Evolutionary conservation across 2,888 invertebrate species (phyloP).

Genomic region (Osedax frankpressi): DNA sequence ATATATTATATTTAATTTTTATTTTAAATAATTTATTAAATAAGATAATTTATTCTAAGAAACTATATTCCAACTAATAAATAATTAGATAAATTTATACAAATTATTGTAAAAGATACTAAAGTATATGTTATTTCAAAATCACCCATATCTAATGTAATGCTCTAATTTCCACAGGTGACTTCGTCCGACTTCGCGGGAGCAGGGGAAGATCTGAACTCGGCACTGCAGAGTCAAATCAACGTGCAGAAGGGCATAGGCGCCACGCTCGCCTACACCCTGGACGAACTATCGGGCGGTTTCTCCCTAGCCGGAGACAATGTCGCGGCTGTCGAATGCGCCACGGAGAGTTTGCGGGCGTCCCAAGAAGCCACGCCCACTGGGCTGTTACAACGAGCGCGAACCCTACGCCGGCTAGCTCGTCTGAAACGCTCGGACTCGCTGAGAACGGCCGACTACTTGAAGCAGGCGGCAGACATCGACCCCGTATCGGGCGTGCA

Average conservation of each 20-base stretch:
- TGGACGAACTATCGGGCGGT: not conserved
- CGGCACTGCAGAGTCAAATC: not conserved
- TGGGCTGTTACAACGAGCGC: not conserved
- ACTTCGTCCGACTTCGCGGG: not conserved
- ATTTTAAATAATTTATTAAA: too few species aligned
- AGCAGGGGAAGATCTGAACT: not conserved
- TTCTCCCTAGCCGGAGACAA: not conserved
- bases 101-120: too few species aligned
- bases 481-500: not conserved
- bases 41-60: too few species aligned
- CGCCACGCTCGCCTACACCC: not conserved
- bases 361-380: not conserved
- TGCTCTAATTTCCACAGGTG: not conserved
- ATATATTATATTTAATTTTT: too few species aligned
- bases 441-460: not conserved
- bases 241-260: not conserved
- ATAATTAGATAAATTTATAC: too few species aligned
- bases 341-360: not conserved
- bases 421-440: not conserved
- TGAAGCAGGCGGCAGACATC: not conserved
- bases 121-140: too few species aligned
- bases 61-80: too few species aligned
- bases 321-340: not conserved
- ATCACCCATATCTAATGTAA: too few species aligned
- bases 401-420: not conserved